phyloP scores from a whole-genome alignment of 1,140 invertebrate species.

The Camponotus floridanus region DNA sequence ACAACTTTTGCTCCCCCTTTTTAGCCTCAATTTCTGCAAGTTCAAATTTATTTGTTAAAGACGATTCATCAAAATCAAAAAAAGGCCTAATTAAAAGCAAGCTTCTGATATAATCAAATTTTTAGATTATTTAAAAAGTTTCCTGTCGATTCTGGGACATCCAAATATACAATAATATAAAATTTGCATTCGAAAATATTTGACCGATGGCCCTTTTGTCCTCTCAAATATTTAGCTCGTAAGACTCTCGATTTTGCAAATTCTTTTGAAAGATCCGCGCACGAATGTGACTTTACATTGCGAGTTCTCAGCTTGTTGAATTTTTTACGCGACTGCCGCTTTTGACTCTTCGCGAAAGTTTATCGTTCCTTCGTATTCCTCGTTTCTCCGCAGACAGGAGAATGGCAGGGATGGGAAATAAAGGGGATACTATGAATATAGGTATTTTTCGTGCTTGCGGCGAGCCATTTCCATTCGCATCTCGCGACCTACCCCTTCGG shows the following conservation, averaged over 20 bases:
- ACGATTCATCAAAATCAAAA: neutral
- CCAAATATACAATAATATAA: neutral
- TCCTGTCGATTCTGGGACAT: neutral
- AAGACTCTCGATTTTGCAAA: neutral
- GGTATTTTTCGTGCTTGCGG: constrained; percentile 34
- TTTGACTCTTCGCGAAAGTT: neutral
- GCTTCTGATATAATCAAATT: neutral
- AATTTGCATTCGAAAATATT: constrained; percentile 29
- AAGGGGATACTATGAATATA: constrained; percentile 23
- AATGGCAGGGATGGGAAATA: constrained; percentile 13
- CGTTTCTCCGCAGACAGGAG: neutral
- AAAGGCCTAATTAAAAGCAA: neutral
- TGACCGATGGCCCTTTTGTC: neutral
- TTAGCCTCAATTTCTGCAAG: neutral
- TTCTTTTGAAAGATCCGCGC: neutral
- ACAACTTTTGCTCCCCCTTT: neutral
- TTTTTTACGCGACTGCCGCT: constrained; percentile 11
- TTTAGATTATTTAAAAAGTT: neutral
- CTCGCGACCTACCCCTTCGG: neutral
- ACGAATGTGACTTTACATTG: constrained; percentile 10
- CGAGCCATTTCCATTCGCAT: constrained; percentile 43
- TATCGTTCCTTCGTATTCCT: constrained; percentile 26
- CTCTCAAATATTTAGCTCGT: constrained; percentile 18
- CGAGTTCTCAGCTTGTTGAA: constrained; percentile 27
- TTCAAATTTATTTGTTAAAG: too few species aligned